Conservation (phyloP, 1,140 invertebrate species). For the Trissolcus basalis region DNA sequence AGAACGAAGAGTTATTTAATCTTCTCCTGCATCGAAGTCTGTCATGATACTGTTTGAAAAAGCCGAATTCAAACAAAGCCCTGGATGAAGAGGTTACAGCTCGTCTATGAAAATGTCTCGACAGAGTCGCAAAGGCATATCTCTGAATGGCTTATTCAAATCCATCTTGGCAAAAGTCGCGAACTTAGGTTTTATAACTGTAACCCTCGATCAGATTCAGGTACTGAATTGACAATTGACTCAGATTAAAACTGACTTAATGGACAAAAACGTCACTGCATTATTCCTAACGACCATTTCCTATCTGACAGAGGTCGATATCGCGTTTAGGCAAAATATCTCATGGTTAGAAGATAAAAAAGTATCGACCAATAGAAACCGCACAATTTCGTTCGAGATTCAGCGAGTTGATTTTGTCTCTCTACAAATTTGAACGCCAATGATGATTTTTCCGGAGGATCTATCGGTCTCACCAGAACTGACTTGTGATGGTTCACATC, state of each 20-base stretch:
- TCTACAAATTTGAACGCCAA: no score
- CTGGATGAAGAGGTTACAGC: neutral
- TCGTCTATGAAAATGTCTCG: neutral
- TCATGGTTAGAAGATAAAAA: no score
- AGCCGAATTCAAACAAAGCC: neutral
- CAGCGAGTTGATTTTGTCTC: no score
- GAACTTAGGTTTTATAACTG: conserved; percentile 7
- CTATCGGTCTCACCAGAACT: no score
- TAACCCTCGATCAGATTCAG: conserved; percentile 17
- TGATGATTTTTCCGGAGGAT: no score
- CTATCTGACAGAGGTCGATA: no score
- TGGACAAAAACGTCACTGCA: neutral
- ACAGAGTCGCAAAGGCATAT: neutral
- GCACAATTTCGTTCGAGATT: no score
- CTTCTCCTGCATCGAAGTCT: neutral
- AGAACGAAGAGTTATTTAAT: neutral
- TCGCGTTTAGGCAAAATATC: no score
- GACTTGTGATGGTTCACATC: no score
- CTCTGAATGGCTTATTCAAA: conserved; percentile 30
- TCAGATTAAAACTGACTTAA: conserved; percentile 5
- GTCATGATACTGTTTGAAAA: neutral
- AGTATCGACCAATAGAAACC: no score
- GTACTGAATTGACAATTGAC: conserved; percentile 18
- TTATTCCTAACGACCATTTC: no score
- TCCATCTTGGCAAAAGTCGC: neutral